Conservation (phyloP, 2,888 invertebrate species). For the Dolichomitus sp. region DNA sequence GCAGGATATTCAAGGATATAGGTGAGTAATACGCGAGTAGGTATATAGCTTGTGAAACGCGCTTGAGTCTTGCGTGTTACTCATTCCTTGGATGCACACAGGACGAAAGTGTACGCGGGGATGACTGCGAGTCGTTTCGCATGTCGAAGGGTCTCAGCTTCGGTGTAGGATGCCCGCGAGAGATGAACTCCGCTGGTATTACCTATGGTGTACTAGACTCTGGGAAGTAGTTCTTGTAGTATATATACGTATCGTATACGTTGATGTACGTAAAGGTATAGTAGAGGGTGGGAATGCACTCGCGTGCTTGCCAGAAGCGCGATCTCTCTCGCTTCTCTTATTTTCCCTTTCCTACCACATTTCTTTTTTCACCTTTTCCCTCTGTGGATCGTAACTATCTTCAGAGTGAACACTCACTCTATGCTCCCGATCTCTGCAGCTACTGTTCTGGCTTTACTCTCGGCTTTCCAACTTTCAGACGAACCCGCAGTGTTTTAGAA, state of each 20-base stretch:
- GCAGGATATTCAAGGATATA: conserved; percentile 33
- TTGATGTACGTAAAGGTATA: conserved; percentile 7
- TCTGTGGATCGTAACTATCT: conserved; percentile 43
- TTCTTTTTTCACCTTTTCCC: conserved; percentile 29
- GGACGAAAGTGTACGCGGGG: conserved; percentile 26
- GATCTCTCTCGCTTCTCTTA: conserved; percentile 21
- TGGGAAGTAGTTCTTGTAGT: conserved; percentile 10
- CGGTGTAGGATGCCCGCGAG: conserved; percentile 8
- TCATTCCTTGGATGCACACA: conserved; percentile 36
- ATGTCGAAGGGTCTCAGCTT: conserved; percentile 63
- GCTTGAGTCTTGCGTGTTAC: conserved; percentile 19
- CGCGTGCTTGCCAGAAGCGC: conserved; percentile 44
- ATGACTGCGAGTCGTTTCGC: conserved; percentile 69
- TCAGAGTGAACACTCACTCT: conserved; percentile 46
- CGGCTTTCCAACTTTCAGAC: conserved; percentile 65
- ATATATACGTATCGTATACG: conserved; percentile 1
- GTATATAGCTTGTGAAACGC: conserved; percentile 20
- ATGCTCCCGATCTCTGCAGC: conserved; percentile 41
- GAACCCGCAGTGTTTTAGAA: conserved; percentile 29
- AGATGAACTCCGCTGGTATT: conserved; percentile 40
- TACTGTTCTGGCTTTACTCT: conserved; percentile 23
- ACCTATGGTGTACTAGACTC: conserved; percentile 30
- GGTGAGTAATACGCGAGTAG: conserved; percentile 38
- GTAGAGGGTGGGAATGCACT: conserved; percentile 51
- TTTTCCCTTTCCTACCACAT: not conserved